Evolutionary conservation across 37 sponge, comb jelly and placozoan genomes (phyloP), one percentile per base, ranked within the genome.

Genomic region (Dysidea cf. avara): DNA sequence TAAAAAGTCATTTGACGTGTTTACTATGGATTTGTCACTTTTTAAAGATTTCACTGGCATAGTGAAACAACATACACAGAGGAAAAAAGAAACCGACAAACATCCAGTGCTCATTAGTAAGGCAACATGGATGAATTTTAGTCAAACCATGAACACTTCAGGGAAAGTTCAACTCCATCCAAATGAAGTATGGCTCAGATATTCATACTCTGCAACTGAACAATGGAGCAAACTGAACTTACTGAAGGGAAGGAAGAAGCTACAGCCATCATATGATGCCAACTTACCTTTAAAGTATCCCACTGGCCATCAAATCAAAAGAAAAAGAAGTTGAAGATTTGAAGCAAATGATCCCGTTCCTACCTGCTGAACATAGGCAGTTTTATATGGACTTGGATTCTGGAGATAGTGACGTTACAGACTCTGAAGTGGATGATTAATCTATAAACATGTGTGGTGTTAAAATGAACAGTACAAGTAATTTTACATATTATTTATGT

Each of bases 251-350:
- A n/a, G n/a, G n/a, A n/a, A n/a, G n/a, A n/a, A n/a, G n/a, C n/a
- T n/a, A n/a, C n/a, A n/a, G n/a, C n/a, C n/a, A n/a, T n/a, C n/a
- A n/a, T n/a, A n/a, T n/a, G n/a, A n/a, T n/a, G n/a, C n/a, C n/a
- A n/a, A n/a, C n/a, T n/a, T n/a, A n/a, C n/a, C n/a, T n/a, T n/a
- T n/a, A n/a, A n/a, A n/a, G n/a, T n/a, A n/a, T n/a, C n/a, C n/a
- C n/a, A n/a, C n/a, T n/a, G n/a, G n/a, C n/a, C n/a, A n/a, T n/a
- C n/a, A n/a, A n/a, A n/a, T n/a, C n/a, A n/a, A n/a, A n/a, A n/a
- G n/a, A n/a, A n/a, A 80, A 80, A 25, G 67, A 77, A 51, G 16
- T 80, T 13, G 63, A 29, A 50, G 72, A 80, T 38, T 56, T 80
- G 13, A 49, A 71, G 31, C 43, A 26, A 30, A 80, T 80, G 81